A percentile compares a stretch with the other conserved stretches of the same genome.
phyloP scores from a whole-genome alignment of 2,797 vertebrate genomes.

The Mycteria americana region DNA sequence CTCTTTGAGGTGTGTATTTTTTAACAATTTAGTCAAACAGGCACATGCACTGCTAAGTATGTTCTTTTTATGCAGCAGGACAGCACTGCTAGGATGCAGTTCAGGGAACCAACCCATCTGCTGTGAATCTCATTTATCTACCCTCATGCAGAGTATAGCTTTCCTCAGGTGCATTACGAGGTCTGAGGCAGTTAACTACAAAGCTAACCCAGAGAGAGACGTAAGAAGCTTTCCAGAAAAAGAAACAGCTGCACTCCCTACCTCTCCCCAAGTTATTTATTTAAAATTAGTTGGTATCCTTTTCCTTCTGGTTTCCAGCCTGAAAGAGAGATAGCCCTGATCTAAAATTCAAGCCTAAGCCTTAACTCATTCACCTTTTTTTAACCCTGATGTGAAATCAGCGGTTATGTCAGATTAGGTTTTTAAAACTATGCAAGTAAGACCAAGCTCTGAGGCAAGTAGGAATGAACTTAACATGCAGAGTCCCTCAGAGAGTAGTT shows the following conservation, averaged over 20 bases:
- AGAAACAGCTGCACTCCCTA: neutral
- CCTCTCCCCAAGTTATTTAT: neutral
- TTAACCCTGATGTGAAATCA: neutral
- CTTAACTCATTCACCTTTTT: neutral
- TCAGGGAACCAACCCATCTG: neutral
- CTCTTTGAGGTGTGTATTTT: neutral
- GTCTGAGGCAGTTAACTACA: neutral
- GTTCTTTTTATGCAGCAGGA: neutral
- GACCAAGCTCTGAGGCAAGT: neutral
- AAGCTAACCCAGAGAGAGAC: neutral
- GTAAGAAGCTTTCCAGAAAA: neutral
- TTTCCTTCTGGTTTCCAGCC: neutral
- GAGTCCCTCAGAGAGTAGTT: neutral
- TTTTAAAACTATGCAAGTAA: neutral
- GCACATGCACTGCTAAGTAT: neutral
- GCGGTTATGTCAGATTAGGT: neutral
- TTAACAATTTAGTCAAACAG: conserved; percentile 31
- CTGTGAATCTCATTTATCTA: neutral
- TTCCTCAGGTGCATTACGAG: neutral
- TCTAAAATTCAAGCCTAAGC: neutral
- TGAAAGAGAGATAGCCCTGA: neutral
- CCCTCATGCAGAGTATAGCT: neutral
- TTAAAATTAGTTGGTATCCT: neutral
- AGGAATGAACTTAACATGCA: neutral
- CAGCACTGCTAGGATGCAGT: neutral